A percentile compares a stretch with the other conserved stretches of the same genome.
These are phyloP conservation scores for Ceraclea dissimilis DNA, from an alignment of 2,888 invertebrate species.

Conservation along the genomic window DNA sequence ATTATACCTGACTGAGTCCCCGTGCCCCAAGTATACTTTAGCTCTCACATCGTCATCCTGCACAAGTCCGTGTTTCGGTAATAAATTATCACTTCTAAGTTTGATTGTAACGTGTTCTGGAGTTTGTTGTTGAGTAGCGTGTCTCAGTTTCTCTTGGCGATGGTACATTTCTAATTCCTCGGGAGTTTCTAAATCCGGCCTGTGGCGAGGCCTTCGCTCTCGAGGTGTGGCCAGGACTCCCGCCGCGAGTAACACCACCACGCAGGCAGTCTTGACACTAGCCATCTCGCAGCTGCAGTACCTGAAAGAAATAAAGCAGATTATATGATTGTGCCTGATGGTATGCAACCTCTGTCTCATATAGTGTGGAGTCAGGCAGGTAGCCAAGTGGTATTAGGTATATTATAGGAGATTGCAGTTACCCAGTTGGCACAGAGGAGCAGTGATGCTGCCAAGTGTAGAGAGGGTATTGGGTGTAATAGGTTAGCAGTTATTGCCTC, in stretches of 20 bases:
- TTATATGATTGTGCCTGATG: too few species aligned
- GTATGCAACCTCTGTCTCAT: background rate
- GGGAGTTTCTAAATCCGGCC: conserved; percentile 28
- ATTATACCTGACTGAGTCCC: conserved; percentile 49
- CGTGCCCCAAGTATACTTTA: conserved; percentile 49
- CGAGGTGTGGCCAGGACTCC: conserved; percentile 38
- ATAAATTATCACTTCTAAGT: conserved; percentile 17
- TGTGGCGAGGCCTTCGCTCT: conserved; percentile 48
- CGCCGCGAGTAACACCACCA: conserved; percentile 45
- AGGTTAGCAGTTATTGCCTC: too few species aligned
- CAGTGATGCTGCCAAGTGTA: too few species aligned
- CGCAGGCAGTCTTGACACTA: conserved; percentile 25
- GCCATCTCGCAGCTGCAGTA: background rate
- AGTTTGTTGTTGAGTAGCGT: conserved; percentile 10
- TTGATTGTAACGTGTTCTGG: conserved; percentile 13
- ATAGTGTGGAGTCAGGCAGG: background rate
- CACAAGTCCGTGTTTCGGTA: conserved; percentile 11
- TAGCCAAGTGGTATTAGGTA: too few species aligned
- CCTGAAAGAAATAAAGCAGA: conserved; percentile 15
- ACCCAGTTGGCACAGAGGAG: too few species aligned
- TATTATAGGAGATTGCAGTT: too few species aligned
- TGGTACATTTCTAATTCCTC: conserved; percentile 8
- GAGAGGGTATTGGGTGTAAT: too few species aligned
- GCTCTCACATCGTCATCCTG: conserved; percentile 29
- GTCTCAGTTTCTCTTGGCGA: conserved; percentile 13